A percentile compares a stretch with the other conserved stretches of the same genome.
Conservation (phyloP, 2,797 vertebrate species). For the Choloepus didactylus region DNA sequence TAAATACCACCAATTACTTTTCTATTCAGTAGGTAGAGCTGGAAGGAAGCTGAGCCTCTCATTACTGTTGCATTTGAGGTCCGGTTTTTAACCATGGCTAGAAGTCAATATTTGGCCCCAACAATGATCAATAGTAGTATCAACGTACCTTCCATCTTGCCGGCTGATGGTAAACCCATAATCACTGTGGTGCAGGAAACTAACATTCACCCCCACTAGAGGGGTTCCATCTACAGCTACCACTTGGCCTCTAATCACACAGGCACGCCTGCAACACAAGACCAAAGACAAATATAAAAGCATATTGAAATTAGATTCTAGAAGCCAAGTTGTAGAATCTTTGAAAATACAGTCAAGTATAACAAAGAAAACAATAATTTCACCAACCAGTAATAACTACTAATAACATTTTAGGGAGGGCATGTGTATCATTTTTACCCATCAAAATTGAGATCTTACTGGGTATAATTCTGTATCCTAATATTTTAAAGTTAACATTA, state of each 20-base stretch:
- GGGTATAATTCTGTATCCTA: background rate
- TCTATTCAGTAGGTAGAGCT: background rate
- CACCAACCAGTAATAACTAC: conserved; percentile 4
- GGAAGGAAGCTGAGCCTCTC: conserved; percentile 33
- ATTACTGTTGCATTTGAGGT: background rate
- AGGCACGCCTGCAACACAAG: conserved; percentile 90
- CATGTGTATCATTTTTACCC: background rate
- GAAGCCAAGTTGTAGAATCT: conserved; percentile 35
- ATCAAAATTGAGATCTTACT: conserved; percentile 50
- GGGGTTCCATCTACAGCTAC: conserved; percentile 94
- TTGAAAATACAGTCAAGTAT: conserved; percentile 20
- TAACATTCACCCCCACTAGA: conserved; percentile 97
- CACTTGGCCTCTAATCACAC: conserved; percentile 95
- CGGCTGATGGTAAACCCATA: conserved; percentile 97
- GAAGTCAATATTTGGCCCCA: conserved; percentile 6
- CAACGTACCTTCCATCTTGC: conserved; percentile 95
- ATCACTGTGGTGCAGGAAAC: conserved; percentile 95
- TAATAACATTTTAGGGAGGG: conserved; percentile 1
- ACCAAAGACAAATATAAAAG: conserved; percentile 55
- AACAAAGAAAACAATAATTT: conserved; percentile 63
- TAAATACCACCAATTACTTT: conserved; percentile 46
- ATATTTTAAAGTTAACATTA: conserved; percentile 52
- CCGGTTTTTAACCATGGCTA: conserved; percentile 23
- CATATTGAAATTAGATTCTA: conserved; percentile 42
- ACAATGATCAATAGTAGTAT: conserved; percentile 50